Base-by-base conservation (phyloP, 2,888 invertebrate species). In the Strigamia maritima region DNA sequence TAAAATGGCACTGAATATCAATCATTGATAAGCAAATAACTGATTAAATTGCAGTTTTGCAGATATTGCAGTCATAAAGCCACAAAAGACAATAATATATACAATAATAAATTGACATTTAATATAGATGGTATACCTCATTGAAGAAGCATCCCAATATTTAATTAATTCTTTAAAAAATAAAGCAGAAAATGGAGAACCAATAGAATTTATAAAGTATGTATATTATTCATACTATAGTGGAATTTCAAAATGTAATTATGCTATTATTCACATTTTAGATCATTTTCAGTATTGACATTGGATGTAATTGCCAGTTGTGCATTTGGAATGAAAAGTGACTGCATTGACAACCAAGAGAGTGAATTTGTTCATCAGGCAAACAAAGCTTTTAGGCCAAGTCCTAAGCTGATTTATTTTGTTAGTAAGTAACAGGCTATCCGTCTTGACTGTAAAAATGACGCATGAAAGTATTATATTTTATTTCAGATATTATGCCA, bases 61-160 rank as follows among this genome's bases (percentile, higher is more conserved):
- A n/a, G n/a, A n/a, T n/a, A n/a, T n/a, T n/a, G n/a, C n/a, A n/a
- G n/a, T n/a, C n/a, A n/a, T n/a, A n/a, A n/a, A n/a, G n/a, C n/a
- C n/a, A n/a, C n/a, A n/a, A n/a, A n/a, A n/a, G n/a, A n/a, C n/a
- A n/a, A n/a, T n/a, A n/a, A n/a, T n/a, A n/a, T n/a, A n/a, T 74
- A 10, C 16, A 16, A 44, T 44, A 44, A 44, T 44, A 14, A 14
- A 2, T 81, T 19, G 65, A 49, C 8, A 31, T 75, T 24, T 77
- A 77, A 31, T 77, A 81, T 14, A 70, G 80, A 28, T 80, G 79
- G 28, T 76, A n/a, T 2, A 74, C 44, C 31, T 81, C 79, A 16
- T 81, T 79, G 81, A 81, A 80, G 79, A 81, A 81, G 22, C 80
- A 76, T 2, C 49, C 76, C 44, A 38, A n/a, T 31, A 40, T 75